Evolutionary conservation across 2,797 vertebrate genomes (phyloP), one percentile per base, ranked within the genome.

Genomic region (Micrastur ruficollis): DNA sequence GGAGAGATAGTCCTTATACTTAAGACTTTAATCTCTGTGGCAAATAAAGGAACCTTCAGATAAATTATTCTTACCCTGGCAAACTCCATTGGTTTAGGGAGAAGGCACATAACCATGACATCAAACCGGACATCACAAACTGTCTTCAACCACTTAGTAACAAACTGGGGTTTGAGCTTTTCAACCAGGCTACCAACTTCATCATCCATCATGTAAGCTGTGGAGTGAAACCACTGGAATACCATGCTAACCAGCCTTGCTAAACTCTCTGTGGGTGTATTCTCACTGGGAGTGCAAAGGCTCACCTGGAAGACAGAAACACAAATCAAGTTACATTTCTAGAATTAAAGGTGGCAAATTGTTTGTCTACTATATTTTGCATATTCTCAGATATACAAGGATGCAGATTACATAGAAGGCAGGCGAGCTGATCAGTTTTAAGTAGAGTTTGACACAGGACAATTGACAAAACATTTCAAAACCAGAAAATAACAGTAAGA

Each of bases 161-260:
- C 99, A 98, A 99, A 99, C 97, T 99, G 99, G 11, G 99, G 99
- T 95, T 99, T 99, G 52, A 99, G 98, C 94, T 99, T 99, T 95
- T 99, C 99, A 94, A 99, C 99, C 94, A 99, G 98, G 95, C 99
- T 99, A 66, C 99, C 99, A 21, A 99, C 99, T 98, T 99, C 99
- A 75, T 99, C 99, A 31, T 99, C 99, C 99, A 99, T 99, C 99
- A 99, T 99, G 93, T 99, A 99, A 13, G 99, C 99, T 3, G 99
- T 99, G 87, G 99, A 99, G 96, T 99, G 99, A 95, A 99, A 99
- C 99, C 99, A 99, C 98, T 99, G 99, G 97, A 99, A 99, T 56
- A 99, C 99, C 99, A 99, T 99, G 97, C 99, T 99, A 94, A 99
- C 99, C 93, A 99, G 98, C 70, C 99, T 98, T 34, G 99, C 99